A percentile compares a stretch with the other conserved stretches of the same genome.
These are phyloP conservation scores for Hemibagrus wyckioides DNA, from an alignment of 2,113 vertebrate species.

Conservation along the genomic window DNA sequence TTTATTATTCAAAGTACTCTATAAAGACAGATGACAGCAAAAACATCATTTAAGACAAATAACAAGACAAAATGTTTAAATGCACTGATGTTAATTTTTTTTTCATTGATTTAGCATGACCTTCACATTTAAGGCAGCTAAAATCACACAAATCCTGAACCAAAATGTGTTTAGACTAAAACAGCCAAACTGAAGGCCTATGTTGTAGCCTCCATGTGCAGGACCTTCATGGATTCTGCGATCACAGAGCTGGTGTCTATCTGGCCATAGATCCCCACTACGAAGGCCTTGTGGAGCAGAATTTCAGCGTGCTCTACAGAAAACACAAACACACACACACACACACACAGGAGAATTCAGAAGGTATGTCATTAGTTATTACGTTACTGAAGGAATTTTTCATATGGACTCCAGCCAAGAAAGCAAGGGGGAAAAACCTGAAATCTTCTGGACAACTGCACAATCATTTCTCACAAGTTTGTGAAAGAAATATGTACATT, in stretches of 20 bases:
- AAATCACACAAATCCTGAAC: not conserved
- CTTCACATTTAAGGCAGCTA: not conserved
- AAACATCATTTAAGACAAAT: not conserved
- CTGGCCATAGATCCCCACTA: slow-evolving; percentile 95
- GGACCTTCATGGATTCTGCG: slow-evolving; percentile 89
- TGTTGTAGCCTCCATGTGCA: slow-evolving; percentile 93
- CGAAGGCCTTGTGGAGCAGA: slow-evolving; percentile 91
- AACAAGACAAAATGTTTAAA: not conserved
- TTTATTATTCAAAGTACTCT: slow-evolving; percentile 49
- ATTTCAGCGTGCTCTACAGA: slow-evolving; percentile 87
- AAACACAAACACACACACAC: slow-evolving; percentile 23
- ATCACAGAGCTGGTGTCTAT: slow-evolving; percentile 94
- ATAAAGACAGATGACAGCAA: not conserved
- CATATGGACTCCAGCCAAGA: not conserved
- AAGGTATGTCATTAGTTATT: not conserved
- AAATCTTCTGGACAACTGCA: not conserved
- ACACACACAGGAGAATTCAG: too few relatives aligned
- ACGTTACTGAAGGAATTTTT: not conserved
- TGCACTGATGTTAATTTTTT: not conserved
- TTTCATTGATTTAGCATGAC: not conserved
- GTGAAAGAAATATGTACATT: not conserved
- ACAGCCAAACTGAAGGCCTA: slow-evolving; percentile 61
- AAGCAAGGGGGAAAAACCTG: not conserved
- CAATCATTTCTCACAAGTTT: not conserved
- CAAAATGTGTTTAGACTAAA: not conserved